Evolutionary conservation across 1,140 invertebrate species (phyloP), one percentile per base, ranked within the genome.

Genomic region (Caenorhabditis briggsae): DNA sequence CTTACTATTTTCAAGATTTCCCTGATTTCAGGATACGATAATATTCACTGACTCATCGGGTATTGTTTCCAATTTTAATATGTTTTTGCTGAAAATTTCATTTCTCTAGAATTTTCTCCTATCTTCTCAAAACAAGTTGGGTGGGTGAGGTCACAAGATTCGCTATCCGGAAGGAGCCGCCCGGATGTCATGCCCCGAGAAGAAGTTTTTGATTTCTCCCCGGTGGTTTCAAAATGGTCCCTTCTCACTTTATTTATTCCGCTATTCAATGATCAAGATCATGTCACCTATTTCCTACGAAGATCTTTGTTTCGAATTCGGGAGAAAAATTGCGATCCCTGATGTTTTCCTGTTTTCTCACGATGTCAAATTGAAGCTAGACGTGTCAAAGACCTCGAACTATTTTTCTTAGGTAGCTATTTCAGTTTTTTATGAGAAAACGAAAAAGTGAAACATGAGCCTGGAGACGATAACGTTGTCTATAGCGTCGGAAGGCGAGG

Each of bases 331-430:
- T 33, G 8, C 59, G 64, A n/a, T 70, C 64, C 33, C 14, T 70
- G 64, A 70, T 70, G 64, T 70, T 70, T 70, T 70, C 41, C 33
- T 70, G 20, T 70, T 70, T 46, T 70, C 64, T 70, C 64, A 70
- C 64, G 64, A 70, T 46, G 64, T 46, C 41, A 46, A 61, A 61
- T 61, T 61, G 18, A 61, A 61, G 25, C 20, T 20, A 61, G 23
- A 61, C 7, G 59, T 61, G 59, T 61, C 59, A 61, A 61, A 61
- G 20, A 61, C 59, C 59, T 61, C 23, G 20, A 12, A 9, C 8
- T 61, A 9, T 61, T n/a, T 18, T 18, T 58, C 56, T 11, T 12
- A 25, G 20, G 23, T 20, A 25, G 23, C 59, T 20, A 61, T 61
- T 61, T 61, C 59, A 61, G 56, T 58, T 58, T 58, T 33, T 64